Evolutionary conservation across 1,140 invertebrate species (phyloP), one percentile per base, ranked within the genome.

Genomic region (Magallana gigas): DNA sequence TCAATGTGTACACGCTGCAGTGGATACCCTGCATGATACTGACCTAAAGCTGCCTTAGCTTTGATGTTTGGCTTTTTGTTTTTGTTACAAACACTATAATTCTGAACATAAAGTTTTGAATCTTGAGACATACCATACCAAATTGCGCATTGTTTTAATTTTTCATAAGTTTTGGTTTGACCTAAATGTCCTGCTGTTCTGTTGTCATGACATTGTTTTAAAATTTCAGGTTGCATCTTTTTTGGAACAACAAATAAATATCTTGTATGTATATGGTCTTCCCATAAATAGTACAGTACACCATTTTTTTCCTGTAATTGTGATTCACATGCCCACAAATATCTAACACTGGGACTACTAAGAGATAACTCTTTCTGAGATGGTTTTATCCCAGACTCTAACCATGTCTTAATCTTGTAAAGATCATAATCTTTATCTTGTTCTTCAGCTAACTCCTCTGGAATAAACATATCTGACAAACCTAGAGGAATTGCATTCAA

Each of bases 231-330:
- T n/a, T n/a, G n/a, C n/a, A n/a, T n/a, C n/a, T n/a, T n/a, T n/a
- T 36, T 83, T 64, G 58, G 85, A 4, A 57, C 11, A n/a, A 87
- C 18, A 60, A 62, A 62, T 3, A 83, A n/a, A 9, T n/a, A 36
- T 64, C 68, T 82, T 9, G 58, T 18, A 3, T 8, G 59, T 14
- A 83, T 23, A 64, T n/a, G 29, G n/a, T 83, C 86, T 64, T 68
- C 81, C 86, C 86, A 87, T 3, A 29, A 57, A 18, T 84, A 87
- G 23, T 84, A 87, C n/a, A 87, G 48, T 2, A 87, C 36, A 11
- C 56, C 62, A 87, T 87, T 58, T 81, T 29, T 7, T 2, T 60
- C 16, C 1, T 62, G n/a, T 23, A 87, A n/a, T 23, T 48, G 85
- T n/a, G n/a, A 62, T 8, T 16, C 8, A 56, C 56, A 58, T 48